phyloP scores from a whole-genome alignment of 2,797 vertebrate genomes.

The Choloepus didactylus region DNA sequence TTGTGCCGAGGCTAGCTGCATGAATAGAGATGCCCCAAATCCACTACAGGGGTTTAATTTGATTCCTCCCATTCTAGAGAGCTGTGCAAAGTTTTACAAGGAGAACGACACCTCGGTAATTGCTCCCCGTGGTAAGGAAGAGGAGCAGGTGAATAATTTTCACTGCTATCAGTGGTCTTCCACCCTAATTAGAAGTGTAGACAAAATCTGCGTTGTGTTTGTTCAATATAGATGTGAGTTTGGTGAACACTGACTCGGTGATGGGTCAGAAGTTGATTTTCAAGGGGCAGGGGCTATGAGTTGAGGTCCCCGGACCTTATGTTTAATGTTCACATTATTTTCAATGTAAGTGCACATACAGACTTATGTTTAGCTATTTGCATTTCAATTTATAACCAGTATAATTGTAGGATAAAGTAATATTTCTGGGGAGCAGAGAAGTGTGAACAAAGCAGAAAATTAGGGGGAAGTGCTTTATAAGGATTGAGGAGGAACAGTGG shows the following conservation, averaged over 20 bases:
- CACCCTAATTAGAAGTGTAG: background rate
- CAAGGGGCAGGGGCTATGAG: background rate
- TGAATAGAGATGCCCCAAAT: conserved; percentile 44
- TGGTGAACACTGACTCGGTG: background rate
- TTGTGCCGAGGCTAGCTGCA: conserved; percentile 16
- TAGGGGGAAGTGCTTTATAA: background rate
- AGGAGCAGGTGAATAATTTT: background rate
- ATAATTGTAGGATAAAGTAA: conserved; percentile 37
- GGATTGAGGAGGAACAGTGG: rapidly evolving
- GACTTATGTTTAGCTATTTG: conserved; percentile 70
- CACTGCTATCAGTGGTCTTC: no score
- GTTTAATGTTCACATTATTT: background rate
- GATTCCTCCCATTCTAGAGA: conserved; percentile 55
- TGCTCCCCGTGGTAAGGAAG: background rate
- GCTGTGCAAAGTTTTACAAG: conserved; percentile 36
- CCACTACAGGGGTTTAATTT: conserved; percentile 63
- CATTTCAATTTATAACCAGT: conserved; percentile 61
- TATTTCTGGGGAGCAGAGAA: conserved; percentile 73
- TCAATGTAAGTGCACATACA: conserved; percentile 33
- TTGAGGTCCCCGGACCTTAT: background rate
- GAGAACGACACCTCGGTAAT: background rate
- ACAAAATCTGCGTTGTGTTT: rapidly evolving
- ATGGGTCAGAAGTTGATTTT: background rate
- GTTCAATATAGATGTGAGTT: background rate
- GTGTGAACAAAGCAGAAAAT: conserved; percentile 32